phyloP scores from a whole-genome alignment of 2,888 invertebrate species.

The Drosophila paucipuncta region DNA sequence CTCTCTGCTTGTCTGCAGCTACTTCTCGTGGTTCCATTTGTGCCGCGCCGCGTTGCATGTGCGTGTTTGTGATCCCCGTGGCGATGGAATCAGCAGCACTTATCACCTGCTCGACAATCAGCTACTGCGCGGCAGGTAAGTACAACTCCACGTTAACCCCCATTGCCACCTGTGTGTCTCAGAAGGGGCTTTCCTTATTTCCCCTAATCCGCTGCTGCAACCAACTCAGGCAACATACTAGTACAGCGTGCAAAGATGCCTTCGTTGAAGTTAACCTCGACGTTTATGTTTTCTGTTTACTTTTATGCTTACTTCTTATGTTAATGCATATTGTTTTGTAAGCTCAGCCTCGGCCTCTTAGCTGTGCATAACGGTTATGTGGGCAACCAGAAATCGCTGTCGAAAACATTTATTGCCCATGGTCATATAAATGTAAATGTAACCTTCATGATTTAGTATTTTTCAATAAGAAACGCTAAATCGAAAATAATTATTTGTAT shows the following conservation, averaged over 20 bases:
- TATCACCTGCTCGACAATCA: slow-evolving; percentile 87
- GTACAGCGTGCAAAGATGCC: slow-evolving; percentile 27
- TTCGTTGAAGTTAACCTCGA: slow-evolving; percentile 11
- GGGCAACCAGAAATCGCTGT: background rate
- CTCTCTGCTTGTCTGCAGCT: slow-evolving; percentile 82
- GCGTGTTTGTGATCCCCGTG: slow-evolving; percentile 87
- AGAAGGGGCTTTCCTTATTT: background rate
- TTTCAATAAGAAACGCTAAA: background rate
- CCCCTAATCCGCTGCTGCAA: slow-evolving; percentile 20
- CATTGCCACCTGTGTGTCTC: background rate
- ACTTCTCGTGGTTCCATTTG: slow-evolving; percentile 87
- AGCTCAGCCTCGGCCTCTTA: background rate
- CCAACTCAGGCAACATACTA: slow-evolving; percentile 13
- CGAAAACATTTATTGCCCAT: background rate
- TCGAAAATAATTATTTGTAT: background rate
- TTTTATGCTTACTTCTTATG: slow-evolving; percentile 16
- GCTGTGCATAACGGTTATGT: background rate
- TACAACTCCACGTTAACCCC: background rate
- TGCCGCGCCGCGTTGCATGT: slow-evolving; percentile 87
- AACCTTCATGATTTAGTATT: background rate
- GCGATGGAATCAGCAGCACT: slow-evolving; percentile 88
- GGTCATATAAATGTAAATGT: background rate
- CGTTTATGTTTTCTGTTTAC: slow-evolving; percentile 7
- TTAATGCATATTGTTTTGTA: slow-evolving; percentile 8
- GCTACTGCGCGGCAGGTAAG: slow-evolving; percentile 86